A percentile compares a stretch with the other conserved stretches of the same genome.
These are phyloP conservation scores for Neocrepidodera transversa DNA, from an alignment of 2,888 invertebrate species.

Conservation along the genomic window DNA sequence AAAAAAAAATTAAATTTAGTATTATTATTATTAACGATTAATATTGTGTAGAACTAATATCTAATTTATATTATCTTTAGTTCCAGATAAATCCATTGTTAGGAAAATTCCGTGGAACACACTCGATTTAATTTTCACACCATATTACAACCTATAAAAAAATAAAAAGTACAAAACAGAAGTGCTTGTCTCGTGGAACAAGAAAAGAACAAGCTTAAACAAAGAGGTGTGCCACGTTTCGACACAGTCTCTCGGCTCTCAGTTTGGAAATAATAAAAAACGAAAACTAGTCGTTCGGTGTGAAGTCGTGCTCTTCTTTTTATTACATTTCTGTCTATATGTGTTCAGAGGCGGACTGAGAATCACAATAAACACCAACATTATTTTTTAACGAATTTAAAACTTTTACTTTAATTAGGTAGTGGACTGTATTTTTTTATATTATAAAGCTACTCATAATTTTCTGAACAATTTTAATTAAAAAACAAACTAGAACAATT, in stretches of 20 bases:
- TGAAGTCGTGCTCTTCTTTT: conserved; percentile 24
- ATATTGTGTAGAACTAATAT: too few species aligned
- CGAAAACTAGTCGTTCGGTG: conserved; percentile 21
- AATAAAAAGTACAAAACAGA: conserved; percentile 3
- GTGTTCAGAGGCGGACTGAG: neutral
- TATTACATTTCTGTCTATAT: neutral
- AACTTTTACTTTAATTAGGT: too few species aligned
- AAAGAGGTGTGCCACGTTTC: conserved; percentile 20
- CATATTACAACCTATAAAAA: neutral
- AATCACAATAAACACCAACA: too few species aligned
- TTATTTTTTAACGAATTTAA: too few species aligned
- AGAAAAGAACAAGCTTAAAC: conserved; percentile 18
- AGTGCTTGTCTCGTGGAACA: conserved; percentile 20
- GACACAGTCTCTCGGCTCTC: conserved; percentile 14
- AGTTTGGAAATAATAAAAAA: conserved; percentile 23
- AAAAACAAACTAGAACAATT: too few species aligned
- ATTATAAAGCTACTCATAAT: too few species aligned
- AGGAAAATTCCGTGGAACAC: neutral
- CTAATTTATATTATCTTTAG: too few species aligned
- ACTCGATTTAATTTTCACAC: conserved; percentile 6
- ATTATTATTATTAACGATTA: too few species aligned
- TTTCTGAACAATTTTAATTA: neutral
- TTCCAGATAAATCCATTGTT: too few species aligned
- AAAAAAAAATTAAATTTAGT: too few species aligned
- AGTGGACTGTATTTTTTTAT: too few species aligned